These are phyloP conservation scores for Passer domesticus DNA, from an alignment of 2,113 vertebrate genomes.

Conservation along the genomic window DNA sequence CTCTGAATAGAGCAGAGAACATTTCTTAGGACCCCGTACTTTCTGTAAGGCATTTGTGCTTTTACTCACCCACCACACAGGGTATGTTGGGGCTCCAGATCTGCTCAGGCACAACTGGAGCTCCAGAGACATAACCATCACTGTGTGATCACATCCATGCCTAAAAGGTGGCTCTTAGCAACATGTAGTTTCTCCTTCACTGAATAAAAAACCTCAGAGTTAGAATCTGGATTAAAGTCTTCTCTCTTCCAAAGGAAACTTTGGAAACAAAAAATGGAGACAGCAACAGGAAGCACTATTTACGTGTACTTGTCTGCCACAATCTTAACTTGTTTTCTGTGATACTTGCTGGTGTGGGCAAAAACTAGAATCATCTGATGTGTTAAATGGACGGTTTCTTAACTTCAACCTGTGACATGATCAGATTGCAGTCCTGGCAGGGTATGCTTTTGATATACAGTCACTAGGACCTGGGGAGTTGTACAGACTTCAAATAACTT, in stretches of 20 bases:
- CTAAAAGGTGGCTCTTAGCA: not conserved
- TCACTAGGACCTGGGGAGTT: not conserved
- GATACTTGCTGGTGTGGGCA: not conserved
- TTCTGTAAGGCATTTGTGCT: not conserved
- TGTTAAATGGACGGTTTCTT: not conserved
- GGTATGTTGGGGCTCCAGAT: not conserved
- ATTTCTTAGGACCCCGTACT: not conserved
- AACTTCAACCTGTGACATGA: not conserved
- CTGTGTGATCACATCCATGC: not conserved
- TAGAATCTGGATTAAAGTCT: constrained; percentile 1
- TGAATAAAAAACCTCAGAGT: constrained; percentile 6
- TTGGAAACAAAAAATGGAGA: not conserved
- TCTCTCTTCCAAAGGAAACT: constrained; percentile 4
- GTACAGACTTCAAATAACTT: not conserved
- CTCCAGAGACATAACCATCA: not conserved
- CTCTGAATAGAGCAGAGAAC: not conserved
- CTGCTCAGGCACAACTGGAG: not conserved
- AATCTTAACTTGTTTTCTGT: not conserved
- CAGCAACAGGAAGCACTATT: not conserved
- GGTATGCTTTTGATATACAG: not conserved
- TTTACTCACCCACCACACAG: accelerated
- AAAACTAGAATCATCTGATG: not conserved
- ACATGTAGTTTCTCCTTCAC: not conserved
- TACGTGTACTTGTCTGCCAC: accelerated
- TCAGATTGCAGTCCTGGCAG: not conserved